Evolutionary conservation across 1,140 invertebrate genomes (phyloP).

Genomic region (Neotoxoptera formosana): DNA sequence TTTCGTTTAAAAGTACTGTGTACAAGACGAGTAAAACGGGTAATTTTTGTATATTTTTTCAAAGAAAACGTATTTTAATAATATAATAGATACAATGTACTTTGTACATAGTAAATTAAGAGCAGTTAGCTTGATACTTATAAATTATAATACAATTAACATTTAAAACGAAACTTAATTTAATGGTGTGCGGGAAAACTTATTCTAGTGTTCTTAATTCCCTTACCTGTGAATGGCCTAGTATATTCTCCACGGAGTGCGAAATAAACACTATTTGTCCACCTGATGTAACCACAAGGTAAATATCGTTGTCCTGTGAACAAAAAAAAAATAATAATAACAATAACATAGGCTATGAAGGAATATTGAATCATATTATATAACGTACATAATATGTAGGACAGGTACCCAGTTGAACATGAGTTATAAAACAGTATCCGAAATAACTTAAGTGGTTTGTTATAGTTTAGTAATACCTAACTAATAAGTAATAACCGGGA

Average conservation of each 20-base stretch:
- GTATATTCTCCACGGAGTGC: conserved; percentile 79
- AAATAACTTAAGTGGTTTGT: neutral
- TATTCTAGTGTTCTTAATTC: no score
- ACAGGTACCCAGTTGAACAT: neutral
- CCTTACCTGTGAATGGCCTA: conserved; percentile 84
- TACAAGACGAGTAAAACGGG: neutral
- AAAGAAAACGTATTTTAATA: neutral
- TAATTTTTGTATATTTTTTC: neutral
- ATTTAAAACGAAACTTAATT: neutral
- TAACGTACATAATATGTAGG: neutral
- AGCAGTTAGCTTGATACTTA: neutral
- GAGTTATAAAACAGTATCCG: neutral
- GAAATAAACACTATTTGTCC: conserved; percentile 91
- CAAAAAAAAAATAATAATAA: neutral
- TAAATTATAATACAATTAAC: neutral
- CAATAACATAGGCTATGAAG: neutral
- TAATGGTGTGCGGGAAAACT: neutral
- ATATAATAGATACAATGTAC: neutral
- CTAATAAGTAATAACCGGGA: neutral
- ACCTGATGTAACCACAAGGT: conserved; percentile 79
- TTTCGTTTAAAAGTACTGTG: neutral
- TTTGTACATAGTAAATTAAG: neutral
- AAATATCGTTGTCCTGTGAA: conserved; percentile 71
- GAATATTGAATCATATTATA: neutral
- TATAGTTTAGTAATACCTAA: neutral